A percentile compares a stretch with the other conserved stretches of the same genome.
Conservation (phyloP, 2,888 invertebrate genomes). For the Ctena decussata region DNA sequence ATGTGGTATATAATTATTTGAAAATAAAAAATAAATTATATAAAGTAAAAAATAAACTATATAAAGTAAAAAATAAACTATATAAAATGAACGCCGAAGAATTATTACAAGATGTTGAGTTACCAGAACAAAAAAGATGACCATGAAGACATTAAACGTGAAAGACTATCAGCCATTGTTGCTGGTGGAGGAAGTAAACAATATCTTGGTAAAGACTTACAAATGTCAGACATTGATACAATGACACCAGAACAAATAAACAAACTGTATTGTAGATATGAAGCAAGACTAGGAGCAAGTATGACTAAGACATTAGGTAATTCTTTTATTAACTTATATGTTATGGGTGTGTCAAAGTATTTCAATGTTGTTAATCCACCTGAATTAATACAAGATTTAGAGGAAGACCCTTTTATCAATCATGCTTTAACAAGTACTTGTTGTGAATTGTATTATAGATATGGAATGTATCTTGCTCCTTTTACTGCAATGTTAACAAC, state of each 20-base stretch:
- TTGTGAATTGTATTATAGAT: conserved; percentile 34
- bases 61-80: conserved; percentile 42
- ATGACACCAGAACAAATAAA: conserved; percentile 46
- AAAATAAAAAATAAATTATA: conserved; percentile 28
- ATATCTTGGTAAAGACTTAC: conserved; percentile 47
- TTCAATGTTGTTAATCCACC: conserved; percentile 41
- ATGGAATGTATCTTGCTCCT: conserved; percentile 47
- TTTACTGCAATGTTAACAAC: conserved; percentile 37
- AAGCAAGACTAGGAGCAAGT: conserved; percentile 48
- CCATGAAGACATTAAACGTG: conserved; percentile 36
- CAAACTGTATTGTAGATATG: conserved; percentile 51
- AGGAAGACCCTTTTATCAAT: conserved; percentile 53
- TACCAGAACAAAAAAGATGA: conserved; percentile 11
- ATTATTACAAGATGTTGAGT: conserved; percentile 25
- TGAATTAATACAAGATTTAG: conserved; percentile 50
- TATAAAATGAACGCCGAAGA: conserved; percentile 51
- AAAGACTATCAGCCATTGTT: conserved; percentile 52
- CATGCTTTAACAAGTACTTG: conserved; percentile 32
- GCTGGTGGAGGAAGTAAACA: conserved; percentile 46
- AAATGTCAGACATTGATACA: conserved; percentile 38
- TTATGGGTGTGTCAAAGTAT: conserved; percentile 47
- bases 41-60: too few species aligned
- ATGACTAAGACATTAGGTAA: conserved; percentile 58
- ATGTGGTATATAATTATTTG: conserved; percentile 38
- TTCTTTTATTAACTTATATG: conserved; percentile 48